These are phyloP conservation scores for Drosophila anomelani DNA, from an alignment of 2,888 invertebrate genomes.

Conservation along the genomic window DNA sequence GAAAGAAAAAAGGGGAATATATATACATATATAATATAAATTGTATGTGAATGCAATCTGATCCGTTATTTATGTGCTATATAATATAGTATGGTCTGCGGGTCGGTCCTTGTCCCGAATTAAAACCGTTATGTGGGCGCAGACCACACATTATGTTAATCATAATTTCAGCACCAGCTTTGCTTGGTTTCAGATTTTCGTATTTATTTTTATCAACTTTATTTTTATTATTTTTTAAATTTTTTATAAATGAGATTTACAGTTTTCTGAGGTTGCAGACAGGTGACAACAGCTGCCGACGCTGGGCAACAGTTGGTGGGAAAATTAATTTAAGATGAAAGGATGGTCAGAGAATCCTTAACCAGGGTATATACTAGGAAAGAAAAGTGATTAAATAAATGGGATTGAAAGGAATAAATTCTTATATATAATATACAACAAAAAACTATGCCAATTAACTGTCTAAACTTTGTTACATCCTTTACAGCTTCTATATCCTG, in stretches of 20 bases:
- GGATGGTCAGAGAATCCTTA: neutral
- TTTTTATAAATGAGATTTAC: constrained; percentile 36
- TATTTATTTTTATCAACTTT: constrained; percentile 10
- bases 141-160: constrained; percentile 77
- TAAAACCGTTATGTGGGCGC: constrained; percentile 78
- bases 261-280: constrained; percentile 60
- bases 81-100: constrained; percentile 54
- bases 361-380: neutral
- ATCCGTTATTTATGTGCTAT: constrained; percentile 71
- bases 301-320: constrained; percentile 53
- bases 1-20: constrained; percentile 48
- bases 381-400: neutral
- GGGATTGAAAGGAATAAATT: neutral
- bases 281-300: constrained; percentile 73
- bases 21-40: constrained; percentile 53
- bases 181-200: neutral
- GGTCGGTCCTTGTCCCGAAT: constrained; percentile 59
- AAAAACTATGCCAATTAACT: constrained; percentile 1
- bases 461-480: neutral
- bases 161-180: constrained; percentile 34
- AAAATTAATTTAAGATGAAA: constrained; percentile 14
- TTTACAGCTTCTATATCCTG: neutral
- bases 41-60: constrained; percentile 77
- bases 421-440: neutral
- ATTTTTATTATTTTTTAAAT: constrained; percentile 16